Conservation (phyloP, 2,888 invertebrate species). For the Stomorhina lunata region DNA sequence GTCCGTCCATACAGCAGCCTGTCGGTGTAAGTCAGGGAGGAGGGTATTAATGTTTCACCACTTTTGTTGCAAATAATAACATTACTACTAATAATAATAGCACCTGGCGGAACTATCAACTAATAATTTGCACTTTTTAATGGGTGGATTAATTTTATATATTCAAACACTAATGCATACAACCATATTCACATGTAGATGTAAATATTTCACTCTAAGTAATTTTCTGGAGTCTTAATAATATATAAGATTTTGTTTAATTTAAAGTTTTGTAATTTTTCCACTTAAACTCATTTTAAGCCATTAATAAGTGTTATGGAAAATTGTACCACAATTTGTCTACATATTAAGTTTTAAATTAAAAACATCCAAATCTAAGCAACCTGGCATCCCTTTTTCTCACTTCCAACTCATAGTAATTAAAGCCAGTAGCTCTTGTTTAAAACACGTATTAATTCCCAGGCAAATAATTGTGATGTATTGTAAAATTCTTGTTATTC, state of each 20-base stretch:
- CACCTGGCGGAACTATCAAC: slow-evolving; percentile 78
- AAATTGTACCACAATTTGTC: too few relatives aligned
- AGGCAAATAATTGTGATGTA: slow-evolving; percentile 40
- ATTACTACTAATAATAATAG: slow-evolving; percentile 68
- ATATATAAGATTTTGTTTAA: too few relatives aligned
- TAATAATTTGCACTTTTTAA: slow-evolving; percentile 78
- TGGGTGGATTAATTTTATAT: slow-evolving; percentile 66
- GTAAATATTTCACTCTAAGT: background rate
- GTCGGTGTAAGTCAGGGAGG: background rate
- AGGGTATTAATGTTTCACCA: slow-evolving; percentile 13
- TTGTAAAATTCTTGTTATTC: slow-evolving; percentile 36
- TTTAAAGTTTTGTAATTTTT: background rate
- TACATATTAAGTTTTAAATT: too few relatives aligned
- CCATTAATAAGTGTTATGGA: too few relatives aligned
- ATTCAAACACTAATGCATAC: too few relatives aligned
- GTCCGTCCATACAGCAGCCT: background rate
- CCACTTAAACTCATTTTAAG: background rate
- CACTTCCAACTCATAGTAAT: background rate
- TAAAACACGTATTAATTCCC: slow-evolving; percentile 48
- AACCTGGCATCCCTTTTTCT: slow-evolving; percentile 3
- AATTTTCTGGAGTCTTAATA: too few relatives aligned
- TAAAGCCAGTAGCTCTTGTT: slow-evolving; percentile 58
- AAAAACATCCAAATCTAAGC: too few relatives aligned
- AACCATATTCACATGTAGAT: background rate
- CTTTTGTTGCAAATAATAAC: slow-evolving; percentile 22